Evolutionary conservation across 2,113 vertebrate genomes (phyloP).

Genomic region (Colistium nudipinnis): DNA sequence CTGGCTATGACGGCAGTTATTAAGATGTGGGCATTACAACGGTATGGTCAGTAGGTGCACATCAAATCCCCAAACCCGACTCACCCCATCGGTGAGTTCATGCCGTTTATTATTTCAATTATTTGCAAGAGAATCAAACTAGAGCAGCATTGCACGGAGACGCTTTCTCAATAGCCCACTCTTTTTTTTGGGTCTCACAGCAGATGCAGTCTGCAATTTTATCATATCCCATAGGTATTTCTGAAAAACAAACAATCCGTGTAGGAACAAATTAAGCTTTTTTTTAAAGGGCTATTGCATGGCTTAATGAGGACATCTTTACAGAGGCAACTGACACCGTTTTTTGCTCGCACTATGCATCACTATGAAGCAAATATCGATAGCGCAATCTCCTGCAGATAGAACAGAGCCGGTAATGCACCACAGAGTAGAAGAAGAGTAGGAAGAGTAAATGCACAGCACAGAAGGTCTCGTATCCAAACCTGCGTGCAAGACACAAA

Average conservation of each 20-base stretch:
- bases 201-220: conserved; percentile 14
- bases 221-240: conserved; percentile 3
- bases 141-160: neutral
- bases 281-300: neutral
- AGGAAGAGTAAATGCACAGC: conserved; percentile 6
- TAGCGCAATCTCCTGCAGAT: neutral
- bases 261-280: neutral
- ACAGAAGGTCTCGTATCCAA: conserved; percentile 9
- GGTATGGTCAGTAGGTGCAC: neutral
- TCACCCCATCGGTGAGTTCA: conserved; percentile 18
- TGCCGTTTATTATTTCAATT: conserved; percentile 17
- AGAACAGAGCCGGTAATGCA: neutral
- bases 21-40: neutral
- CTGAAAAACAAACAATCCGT: conserved; percentile 19
- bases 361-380: neutral
- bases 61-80: neutral
- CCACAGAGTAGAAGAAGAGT: neutral
- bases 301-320: neutral
- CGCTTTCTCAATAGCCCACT: conserved; percentile 14
- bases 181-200: neutral
- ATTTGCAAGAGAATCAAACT: conserved; percentile 26
- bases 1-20: neutral
- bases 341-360: neutral
- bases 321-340: neutral
- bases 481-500: conserved; percentile 1